Evolutionary conservation across 1,140 invertebrate genomes (phyloP).

Genomic region (Amphibalanus amphitrite): DNA sequence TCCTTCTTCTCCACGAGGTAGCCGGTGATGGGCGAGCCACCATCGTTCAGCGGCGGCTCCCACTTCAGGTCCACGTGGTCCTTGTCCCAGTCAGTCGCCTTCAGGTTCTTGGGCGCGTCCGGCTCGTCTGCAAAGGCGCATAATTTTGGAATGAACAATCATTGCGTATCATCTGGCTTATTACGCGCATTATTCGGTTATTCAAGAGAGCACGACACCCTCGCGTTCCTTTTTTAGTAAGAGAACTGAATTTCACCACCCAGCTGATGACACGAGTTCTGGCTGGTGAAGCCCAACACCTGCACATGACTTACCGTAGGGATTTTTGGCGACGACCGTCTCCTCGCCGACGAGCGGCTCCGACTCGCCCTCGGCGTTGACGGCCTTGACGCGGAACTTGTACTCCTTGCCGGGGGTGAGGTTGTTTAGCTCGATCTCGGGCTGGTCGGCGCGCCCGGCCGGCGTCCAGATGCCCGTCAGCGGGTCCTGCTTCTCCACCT

Average conservation of each 20-base stretch:
- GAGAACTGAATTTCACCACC: no score
- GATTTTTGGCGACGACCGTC: conserved; percentile 86
- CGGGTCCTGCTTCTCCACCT: conserved; percentile 69
- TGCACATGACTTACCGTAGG: conserved; percentile 44
- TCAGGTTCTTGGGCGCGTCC: conserved; percentile 72
- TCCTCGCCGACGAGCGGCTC: conserved; percentile 73
- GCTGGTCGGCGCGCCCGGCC: conserved; percentile 61
- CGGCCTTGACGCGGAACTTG: conserved; percentile 84
- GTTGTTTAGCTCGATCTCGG: conserved; percentile 62
- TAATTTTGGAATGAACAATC: no score
- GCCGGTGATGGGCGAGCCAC: conserved; percentile 66
- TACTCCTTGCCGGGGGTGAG: conserved; percentile 80
- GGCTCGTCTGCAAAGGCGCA: conserved; percentile 64
- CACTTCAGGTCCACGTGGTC: conserved; percentile 81
- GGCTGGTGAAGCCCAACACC: no score
- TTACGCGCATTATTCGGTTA: no score
- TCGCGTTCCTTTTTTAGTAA: no score
- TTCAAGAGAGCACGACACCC: no score
- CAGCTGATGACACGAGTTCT: no score
- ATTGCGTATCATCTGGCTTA: no score
- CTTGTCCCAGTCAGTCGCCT: conserved; percentile 89
- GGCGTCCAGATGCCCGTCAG: conserved; percentile 89
- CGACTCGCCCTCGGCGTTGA: conserved; percentile 91
- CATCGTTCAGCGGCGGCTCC: conserved; percentile 59
- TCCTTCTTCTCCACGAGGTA: conserved; percentile 87